Percentiles rank a stretch among this genome's conserved stretches.
These are phyloP conservation scores for Rhabdomys dilectus DNA, from an alignment of 2,113 vertebrate genomes.

Conservation along the genomic window DNA sequence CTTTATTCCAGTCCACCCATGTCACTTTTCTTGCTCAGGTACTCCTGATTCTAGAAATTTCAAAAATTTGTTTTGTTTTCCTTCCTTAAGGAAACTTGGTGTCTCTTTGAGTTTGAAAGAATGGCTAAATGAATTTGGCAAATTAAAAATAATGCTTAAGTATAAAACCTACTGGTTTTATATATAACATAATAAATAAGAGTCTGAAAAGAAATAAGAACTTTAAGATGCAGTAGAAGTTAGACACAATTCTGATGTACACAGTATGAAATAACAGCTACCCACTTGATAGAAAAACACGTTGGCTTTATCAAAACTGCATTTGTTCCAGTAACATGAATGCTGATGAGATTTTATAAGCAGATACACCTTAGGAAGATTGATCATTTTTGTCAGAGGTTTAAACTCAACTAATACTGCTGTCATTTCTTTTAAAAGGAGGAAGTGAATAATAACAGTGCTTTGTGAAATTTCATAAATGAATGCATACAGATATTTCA, in stretches of 20 bases:
- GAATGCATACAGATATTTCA: not conserved
- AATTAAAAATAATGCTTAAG: not conserved
- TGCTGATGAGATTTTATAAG: constrained; percentile 6
- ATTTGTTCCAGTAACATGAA: not conserved
- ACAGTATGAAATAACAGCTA: not conserved
- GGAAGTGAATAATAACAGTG: not conserved
- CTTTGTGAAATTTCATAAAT: not conserved
- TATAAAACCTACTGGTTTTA: not conserved
- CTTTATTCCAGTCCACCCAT: not conserved
- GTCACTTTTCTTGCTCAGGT: not conserved
- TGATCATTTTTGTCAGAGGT: not conserved
- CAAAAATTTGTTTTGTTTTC: not conserved
- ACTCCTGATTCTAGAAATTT: not conserved
- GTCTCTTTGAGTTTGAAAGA: not conserved
- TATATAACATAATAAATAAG: not conserved
- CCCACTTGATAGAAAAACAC: not conserved
- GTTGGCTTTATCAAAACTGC: not conserved
- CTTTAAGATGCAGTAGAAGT: not conserved
- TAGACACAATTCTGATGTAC: not conserved
- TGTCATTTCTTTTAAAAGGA: constrained; percentile 19
- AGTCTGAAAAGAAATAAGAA: not conserved
- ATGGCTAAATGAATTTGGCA: constrained; percentile 2
- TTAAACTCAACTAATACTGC: not conserved
- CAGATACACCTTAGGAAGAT: not conserved
- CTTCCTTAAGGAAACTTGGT: not conserved